Evolutionary conservation across 2,888 invertebrate species (phyloP).

Genomic region (Dasypogon diadema): DNA sequence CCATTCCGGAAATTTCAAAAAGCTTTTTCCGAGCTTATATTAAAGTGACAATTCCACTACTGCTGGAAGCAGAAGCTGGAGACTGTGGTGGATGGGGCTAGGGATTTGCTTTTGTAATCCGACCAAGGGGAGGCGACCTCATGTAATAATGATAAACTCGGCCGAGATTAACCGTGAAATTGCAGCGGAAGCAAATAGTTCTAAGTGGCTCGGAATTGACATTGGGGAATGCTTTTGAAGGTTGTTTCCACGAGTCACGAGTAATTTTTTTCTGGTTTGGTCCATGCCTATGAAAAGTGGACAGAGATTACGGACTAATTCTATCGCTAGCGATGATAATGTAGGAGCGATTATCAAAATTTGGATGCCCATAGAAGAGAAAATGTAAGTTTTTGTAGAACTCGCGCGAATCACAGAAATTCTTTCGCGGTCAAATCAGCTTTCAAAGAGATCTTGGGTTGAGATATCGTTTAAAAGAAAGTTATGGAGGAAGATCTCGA

Average conservation of each 20-base stretch:
- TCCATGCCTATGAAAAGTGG: neutral
- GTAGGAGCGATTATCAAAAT: neutral
- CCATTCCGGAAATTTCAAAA: too few species aligned
- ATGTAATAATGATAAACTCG: constrained; percentile 22
- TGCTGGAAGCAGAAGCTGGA: too few species aligned
- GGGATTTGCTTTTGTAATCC: constrained; percentile 15
- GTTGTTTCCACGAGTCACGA: too few species aligned
- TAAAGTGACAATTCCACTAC: too few species aligned
- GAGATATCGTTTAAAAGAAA: too few species aligned
- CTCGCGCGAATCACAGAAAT: neutral
- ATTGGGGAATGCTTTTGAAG: constrained; percentile 18
- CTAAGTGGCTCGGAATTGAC: constrained; percentile 19
- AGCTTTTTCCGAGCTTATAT: too few species aligned
- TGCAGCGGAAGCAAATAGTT: constrained; percentile 41
- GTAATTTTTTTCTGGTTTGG: too few species aligned
- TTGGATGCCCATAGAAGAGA: neutral
- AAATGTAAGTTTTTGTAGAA: neutral
- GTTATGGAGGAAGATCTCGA: neutral
- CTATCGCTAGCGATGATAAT: constrained; percentile 5
- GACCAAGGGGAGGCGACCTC: neutral
- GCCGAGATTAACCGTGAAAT: constrained; percentile 42
- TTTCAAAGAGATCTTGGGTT: too few species aligned
- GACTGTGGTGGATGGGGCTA: neutral
- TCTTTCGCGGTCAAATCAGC: too few species aligned
- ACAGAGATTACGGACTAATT: neutral